These are phyloP conservation scores for Diachrysia chrysitis DNA, from an alignment of 2,888 invertebrate genomes.

Conservation along the genomic window DNA sequence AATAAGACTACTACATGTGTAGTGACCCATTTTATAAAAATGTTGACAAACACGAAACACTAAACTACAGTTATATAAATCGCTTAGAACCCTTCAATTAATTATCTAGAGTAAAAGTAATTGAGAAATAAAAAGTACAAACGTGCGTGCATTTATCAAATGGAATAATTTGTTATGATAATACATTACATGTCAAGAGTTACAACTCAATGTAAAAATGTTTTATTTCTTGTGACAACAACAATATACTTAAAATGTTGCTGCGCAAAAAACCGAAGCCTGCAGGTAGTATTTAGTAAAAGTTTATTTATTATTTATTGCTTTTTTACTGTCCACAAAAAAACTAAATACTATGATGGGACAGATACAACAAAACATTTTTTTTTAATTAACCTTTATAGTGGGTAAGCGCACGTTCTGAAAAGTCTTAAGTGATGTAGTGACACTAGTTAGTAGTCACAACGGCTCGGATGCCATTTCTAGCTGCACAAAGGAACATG, in stretches of 20 bases:
- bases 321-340: slow-evolving; percentile 26
- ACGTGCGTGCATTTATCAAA: neutral
- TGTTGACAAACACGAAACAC: slow-evolving; percentile 7
- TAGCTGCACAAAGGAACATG: slow-evolving; percentile 51
- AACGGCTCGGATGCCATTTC: slow-evolving; percentile 59
- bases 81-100: neutral
- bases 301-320: slow-evolving; percentile 19
- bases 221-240: neutral
- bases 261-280: slow-evolving; percentile 12
- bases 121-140: slow-evolving; percentile 8
- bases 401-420: neutral
- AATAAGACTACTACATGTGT: neutral
- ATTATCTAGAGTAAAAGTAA: neutral
- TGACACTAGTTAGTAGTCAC: slow-evolving; percentile 49
- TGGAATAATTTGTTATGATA: slow-evolving; percentile 23
- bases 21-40: neutral
- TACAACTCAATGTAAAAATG: slow-evolving; percentile 28
- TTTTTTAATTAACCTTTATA: slow-evolving; percentile 52
- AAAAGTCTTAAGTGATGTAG: slow-evolving; percentile 41
- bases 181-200: slow-evolving; percentile 14
- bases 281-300: slow-evolving; percentile 17
- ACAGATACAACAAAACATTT: slow-evolving; percentile 41
- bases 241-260: slow-evolving; percentile 15
- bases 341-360: slow-evolving; percentile 32
- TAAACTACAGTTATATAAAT: slow-evolving; percentile 4